Base-by-base conservation (phyloP, 2,797 vertebrate genomes). In the Acropternis orthonyx region DNA sequence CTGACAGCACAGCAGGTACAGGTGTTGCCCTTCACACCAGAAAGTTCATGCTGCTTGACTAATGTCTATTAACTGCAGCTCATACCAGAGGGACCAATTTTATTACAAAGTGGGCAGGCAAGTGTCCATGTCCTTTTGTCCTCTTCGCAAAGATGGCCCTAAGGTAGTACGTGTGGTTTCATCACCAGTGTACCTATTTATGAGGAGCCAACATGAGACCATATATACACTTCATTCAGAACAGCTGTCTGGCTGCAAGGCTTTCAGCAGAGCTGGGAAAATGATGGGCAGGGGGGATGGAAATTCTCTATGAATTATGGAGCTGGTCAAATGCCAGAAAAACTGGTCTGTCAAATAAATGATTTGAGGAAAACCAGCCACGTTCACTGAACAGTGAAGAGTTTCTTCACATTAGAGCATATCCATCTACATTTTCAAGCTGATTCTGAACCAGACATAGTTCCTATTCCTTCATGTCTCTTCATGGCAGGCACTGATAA, bases 401-500 rank as follows among this genome's bases (percentile, higher is more conserved):
- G 49, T 89, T 94, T 93, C 92, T 94, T 95, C 85, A 74, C 2
- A 0, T 94, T 86, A 90, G 30, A 82, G 89, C 84, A 56, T 86
- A 95, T 71, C 88, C 77, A 76, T 93, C 89, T 79, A 89, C 76
- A 94, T 93, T 95, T 96, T 92, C 88, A 88, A 90, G 80, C 49
- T 74, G 80, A 92, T 92, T 92, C 83, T 79, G 83, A 92, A 94
- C 52, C 69, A 95, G 94, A 89, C 88, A 32, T 88, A 90, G 92
- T 92, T 95, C 93, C 74, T 89, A 92, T 92, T 95, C 59, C 74
- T 93, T 94, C 88, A 73, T 85, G 87, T 92, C 85, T 88, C 82
- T 95, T 92, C 88, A 85, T 85, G 88, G 89, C 80, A 96, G 76
- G 80, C 83, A 85, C 85, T 62, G 93, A 95, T 95, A 94, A 95